Conservation (phyloP, 2,888 invertebrate species). For the Luperina nickerlii region DNA sequence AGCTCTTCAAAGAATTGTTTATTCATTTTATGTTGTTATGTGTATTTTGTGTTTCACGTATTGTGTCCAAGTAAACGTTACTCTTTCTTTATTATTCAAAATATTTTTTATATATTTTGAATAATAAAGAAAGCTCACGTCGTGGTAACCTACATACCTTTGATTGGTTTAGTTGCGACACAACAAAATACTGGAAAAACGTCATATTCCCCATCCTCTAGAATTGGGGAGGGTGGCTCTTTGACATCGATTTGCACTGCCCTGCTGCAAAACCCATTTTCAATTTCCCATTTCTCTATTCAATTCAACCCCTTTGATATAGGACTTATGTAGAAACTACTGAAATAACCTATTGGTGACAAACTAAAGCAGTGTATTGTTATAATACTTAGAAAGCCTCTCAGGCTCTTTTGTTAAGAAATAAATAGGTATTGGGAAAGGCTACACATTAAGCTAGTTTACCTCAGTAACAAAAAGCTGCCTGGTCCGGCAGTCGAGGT, state of each 20-base stretch:
- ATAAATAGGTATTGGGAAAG: conserved; percentile 9
- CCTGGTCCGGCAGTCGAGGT: background rate
- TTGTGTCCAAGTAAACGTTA: background rate
- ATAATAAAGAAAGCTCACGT: too few relatives aligned
- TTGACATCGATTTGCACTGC: background rate
- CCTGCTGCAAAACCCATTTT: background rate
- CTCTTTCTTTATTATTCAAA: background rate
- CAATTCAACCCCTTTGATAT: background rate
- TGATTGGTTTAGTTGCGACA: background rate
- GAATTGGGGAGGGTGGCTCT: too few relatives aligned
- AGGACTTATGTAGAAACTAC: conserved; percentile 12
- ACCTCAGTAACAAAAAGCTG: conserved; percentile 12
- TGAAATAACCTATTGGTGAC: background rate
- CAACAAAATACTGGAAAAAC: background rate
- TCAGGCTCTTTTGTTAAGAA: conserved; percentile 2
- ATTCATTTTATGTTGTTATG: background rate
- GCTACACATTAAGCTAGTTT: background rate
- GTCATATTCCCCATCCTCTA: background rate
- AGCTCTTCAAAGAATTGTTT: background rate
- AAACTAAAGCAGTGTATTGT: conserved; percentile 20
- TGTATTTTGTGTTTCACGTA: background rate
- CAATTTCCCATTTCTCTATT: background rate
- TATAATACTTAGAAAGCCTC: background rate
- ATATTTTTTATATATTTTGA: background rate
- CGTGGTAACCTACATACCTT: background rate